phyloP scores from a whole-genome alignment of 1,140 invertebrate species.

The Atopsyche davidsoni region DNA sequence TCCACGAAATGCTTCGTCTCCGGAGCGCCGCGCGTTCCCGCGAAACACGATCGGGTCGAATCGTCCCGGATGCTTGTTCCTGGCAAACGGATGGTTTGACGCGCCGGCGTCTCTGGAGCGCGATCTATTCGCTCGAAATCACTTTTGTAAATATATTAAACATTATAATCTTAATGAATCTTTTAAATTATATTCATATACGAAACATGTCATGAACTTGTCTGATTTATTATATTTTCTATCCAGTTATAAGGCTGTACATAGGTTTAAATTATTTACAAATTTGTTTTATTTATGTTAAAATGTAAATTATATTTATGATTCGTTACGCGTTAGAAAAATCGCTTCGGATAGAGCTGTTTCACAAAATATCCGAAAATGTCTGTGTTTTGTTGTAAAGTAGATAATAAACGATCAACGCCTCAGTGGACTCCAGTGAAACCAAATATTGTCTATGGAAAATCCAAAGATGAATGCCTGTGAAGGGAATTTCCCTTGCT shows the following conservation, averaged over 20 bases:
- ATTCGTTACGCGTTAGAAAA: background rate
- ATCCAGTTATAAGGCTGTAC: slow-evolving; percentile 23
- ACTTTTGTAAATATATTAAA: background rate
- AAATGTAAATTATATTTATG: background rate
- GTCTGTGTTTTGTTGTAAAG: slow-evolving; percentile 1
- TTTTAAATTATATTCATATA: slow-evolving; percentile 1
- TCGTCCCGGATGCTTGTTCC: too few relatives aligned
- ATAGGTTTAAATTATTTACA: slow-evolving; percentile 11
- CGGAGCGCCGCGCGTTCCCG: too few relatives aligned
- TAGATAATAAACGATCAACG: too few relatives aligned
- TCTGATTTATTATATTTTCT: background rate
- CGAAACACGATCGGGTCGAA: too few relatives aligned
- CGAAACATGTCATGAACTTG: background rate
- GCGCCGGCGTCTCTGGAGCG: background rate
- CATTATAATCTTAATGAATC: background rate
- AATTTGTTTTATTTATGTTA: slow-evolving; percentile 6
- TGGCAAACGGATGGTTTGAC: background rate
- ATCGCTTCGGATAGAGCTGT: slow-evolving; percentile 1
- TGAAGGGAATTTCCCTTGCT: background rate
- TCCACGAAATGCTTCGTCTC: too few relatives aligned
- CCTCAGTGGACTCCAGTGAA: slow-evolving; percentile 15
- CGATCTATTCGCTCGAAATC: background rate
- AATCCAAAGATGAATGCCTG: background rate
- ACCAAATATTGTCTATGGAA: slow-evolving; percentile 12
- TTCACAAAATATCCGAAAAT: too few relatives aligned